Conservation (phyloP, 2,888 invertebrate species). For the Brenthis ino region DNA sequence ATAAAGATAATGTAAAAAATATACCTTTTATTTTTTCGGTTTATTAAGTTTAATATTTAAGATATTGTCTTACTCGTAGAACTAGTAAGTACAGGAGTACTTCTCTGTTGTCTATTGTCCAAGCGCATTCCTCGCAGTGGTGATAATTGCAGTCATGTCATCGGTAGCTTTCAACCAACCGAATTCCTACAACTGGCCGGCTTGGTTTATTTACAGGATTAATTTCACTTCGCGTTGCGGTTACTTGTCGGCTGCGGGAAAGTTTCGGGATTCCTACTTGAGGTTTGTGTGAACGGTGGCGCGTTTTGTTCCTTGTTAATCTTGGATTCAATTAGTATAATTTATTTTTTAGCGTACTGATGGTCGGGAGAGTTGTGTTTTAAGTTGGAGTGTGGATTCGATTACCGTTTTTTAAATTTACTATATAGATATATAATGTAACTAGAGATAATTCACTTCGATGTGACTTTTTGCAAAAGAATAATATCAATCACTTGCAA, state of each 20-base stretch:
- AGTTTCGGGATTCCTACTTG: conserved; percentile 6
- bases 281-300: not conserved
- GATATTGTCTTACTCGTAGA: not conserved
- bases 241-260: not conserved
- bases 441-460: too few species aligned
- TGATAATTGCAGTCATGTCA: conserved; percentile 20
- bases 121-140: conserved; percentile 4
- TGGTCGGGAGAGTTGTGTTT: not conserved
- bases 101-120: not conserved
- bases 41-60: too few species aligned
- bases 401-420: too few species aligned
- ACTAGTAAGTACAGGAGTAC: not conserved
- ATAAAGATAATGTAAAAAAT: too few species aligned
- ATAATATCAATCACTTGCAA: too few species aligned
- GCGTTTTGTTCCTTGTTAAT: conserved; percentile 7
- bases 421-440: too few species aligned
- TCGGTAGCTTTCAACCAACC: conserved; percentile 3
- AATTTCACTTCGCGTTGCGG: conserved; percentile 17
- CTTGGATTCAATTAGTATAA: conserved; percentile 14
- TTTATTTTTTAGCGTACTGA: conserved; percentile 1
- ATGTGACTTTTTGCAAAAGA: too few species aligned
- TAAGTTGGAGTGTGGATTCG: not conserved
- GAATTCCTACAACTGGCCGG: conserved; percentile 14
- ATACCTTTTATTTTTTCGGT: too few species aligned
- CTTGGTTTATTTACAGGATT: conserved; percentile 14